Conservation (phyloP, 2,888 invertebrate species). For the Chrysomela aeneicollis region DNA sequence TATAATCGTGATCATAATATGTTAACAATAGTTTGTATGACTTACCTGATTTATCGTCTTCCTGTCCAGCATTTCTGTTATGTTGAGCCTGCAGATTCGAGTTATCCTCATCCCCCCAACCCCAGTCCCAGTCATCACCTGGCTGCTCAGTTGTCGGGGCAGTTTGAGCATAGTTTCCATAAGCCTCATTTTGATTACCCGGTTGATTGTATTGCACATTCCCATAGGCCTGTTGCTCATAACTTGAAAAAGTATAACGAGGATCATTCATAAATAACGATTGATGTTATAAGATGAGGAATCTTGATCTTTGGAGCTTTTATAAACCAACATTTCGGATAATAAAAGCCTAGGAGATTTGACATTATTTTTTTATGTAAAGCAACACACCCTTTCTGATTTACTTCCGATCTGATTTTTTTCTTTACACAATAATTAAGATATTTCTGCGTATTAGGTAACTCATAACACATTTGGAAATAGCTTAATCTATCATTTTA, state of each 20-base stretch:
- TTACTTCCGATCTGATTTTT: too few species aligned
- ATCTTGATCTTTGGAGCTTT: too few species aligned
- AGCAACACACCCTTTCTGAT: too few species aligned
- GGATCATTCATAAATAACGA: neutral
- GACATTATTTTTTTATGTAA: too few species aligned
- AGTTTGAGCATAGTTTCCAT: slow-evolving; percentile 54
- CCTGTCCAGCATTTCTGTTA: slow-evolving; percentile 33
- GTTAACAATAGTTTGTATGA: too few species aligned
- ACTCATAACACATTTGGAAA: too few species aligned
- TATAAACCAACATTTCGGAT: too few species aligned
- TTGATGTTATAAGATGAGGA: neutral
- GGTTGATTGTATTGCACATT: slow-evolving; percentile 51
- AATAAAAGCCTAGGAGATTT: too few species aligned
- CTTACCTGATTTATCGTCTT: slow-evolving; percentile 4
- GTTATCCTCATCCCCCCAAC: slow-evolving; percentile 67
- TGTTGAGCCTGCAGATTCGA: slow-evolving; percentile 51
- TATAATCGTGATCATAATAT: too few species aligned
- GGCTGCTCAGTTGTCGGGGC: slow-evolving; percentile 38
- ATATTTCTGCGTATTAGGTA: too few species aligned
- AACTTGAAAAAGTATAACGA: slow-evolving; percentile 14
- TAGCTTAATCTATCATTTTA: too few species aligned
- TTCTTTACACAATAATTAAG: too few species aligned
- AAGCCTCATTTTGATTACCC: slow-evolving; percentile 39
- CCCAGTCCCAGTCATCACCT: slow-evolving; percentile 66
- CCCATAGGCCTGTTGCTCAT: slow-evolving; percentile 41